Percentiles rank a stretch among this genome's conserved stretches.
These are phyloP conservation scores for Monoplex corrugatus DNA, from an alignment of 2,888 invertebrate genomes.

Conservation along the genomic window DNA sequence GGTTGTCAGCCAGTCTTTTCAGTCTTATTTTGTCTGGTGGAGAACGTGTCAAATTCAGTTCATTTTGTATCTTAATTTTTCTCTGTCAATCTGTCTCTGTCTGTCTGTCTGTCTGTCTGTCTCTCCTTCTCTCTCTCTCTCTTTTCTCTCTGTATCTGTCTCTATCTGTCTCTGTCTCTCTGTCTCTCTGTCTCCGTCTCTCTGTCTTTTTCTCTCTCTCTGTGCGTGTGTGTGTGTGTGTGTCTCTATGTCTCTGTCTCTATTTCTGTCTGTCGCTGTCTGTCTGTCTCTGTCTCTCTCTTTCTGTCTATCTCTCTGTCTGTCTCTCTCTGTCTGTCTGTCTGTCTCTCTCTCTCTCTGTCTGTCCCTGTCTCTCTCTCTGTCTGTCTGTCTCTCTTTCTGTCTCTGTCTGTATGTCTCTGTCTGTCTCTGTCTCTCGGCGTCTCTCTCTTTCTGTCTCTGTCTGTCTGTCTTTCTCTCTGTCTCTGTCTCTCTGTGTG, in stretches of 20 bases:
- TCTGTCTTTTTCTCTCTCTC: background rate
- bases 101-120: no score
- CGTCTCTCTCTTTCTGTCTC: background rate
- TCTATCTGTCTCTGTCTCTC: background rate
- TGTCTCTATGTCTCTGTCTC: background rate
- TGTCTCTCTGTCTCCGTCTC: no score
- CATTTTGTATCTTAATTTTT: no score
- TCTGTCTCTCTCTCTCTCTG: background rate
- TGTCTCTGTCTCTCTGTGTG: background rate
- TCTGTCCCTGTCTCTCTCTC: background rate
- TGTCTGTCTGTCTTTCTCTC: no score
- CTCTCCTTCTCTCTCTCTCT: background rate
- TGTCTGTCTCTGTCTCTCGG: no score
- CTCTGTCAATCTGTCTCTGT: no score
- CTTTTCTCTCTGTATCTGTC: background rate
- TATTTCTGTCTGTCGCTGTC: background rate
- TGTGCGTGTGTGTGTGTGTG: background rate
- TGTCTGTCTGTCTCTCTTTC: background rate
- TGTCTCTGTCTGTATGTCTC: no score
- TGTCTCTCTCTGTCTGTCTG: background rate
- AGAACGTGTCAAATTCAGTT: no score
- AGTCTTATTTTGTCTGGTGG: no score
- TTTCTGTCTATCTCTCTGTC: background rate
- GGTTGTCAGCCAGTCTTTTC: no score
- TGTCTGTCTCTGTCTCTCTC: background rate